Percentiles rank a stretch among this genome's conserved stretches.
These are phyloP conservation scores for Nothobranchius kuhntae DNA, from an alignment of 2,113 vertebrate genomes.

Conservation along the genomic window DNA sequence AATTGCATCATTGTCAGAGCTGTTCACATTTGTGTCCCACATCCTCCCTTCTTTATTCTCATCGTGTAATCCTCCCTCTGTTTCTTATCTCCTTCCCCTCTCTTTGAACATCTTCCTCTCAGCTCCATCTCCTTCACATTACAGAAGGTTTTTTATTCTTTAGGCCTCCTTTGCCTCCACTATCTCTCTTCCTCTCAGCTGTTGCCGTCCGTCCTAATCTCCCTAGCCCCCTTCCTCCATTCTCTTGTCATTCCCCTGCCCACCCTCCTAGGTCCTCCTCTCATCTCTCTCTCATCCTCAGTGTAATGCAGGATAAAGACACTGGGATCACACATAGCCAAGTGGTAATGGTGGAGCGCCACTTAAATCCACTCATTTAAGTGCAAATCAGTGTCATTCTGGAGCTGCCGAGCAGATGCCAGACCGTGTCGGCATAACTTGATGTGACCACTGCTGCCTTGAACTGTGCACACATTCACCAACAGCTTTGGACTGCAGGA, in stretches of 20 bases:
- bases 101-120: slow-evolving; percentile 21
- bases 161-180: slow-evolving; percentile 9
- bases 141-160: slow-evolving; percentile 50
- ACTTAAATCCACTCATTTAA: slow-evolving; percentile 95
- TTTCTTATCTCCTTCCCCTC: slow-evolving; percentile 5
- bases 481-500: slow-evolving; percentile 42
- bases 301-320: slow-evolving; percentile 91
- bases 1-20: neutral
- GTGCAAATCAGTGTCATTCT: slow-evolving; percentile 90
- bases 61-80: slow-evolving; percentile 17
- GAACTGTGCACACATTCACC: slow-evolving; percentile 13
- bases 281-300: slow-evolving; percentile 33
- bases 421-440: slow-evolving; percentile 71
- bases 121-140: slow-evolving; percentile 43
- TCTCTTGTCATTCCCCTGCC: slow-evolving; percentile 48
- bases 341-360: slow-evolving; percentile 88
- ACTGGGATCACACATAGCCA: slow-evolving; percentile 91
- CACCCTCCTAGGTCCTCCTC: slow-evolving; percentile 49
- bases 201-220: slow-evolving; percentile 45
- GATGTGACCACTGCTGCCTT: slow-evolving; percentile 56
- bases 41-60: neutral
- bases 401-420: slow-evolving; percentile 71
- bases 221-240: slow-evolving; percentile 16
- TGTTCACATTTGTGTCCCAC: neutral
- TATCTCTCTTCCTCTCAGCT: slow-evolving; percentile 1